Percentiles rank a stretch among this genome's conserved stretches.
Conservation (phyloP, 1,140 invertebrate genomes). For the Scaptomyza graminum region DNA sequence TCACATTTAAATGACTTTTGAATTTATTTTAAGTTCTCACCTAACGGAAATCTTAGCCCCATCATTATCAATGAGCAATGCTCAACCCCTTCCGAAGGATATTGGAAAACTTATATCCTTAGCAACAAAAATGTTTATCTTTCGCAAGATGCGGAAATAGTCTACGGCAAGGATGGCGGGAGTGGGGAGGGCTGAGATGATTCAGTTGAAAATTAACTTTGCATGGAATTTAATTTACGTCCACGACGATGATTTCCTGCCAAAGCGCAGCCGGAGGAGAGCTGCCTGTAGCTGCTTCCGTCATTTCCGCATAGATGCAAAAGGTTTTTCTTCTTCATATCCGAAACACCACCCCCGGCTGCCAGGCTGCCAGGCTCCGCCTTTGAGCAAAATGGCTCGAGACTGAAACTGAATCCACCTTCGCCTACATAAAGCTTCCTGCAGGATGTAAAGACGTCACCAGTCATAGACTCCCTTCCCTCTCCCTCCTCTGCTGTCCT, state of each 20-base stretch:
- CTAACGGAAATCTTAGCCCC: not conserved
- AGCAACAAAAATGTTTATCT: conserved; percentile 13
- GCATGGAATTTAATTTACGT: conserved; percentile 83
- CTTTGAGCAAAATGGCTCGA: conserved; percentile 2
- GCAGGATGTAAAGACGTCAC: conserved; percentile 70
- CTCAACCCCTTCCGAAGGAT: not conserved
- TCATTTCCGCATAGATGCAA: conserved; percentile 76
- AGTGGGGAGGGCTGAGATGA: not conserved
- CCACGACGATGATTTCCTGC: conserved; percentile 81
- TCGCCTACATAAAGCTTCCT: conserved; percentile 68
- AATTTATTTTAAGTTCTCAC: no score
- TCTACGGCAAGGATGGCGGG: conserved; percentile 7
- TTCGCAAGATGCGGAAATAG: conserved; percentile 49
- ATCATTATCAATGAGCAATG: no score
- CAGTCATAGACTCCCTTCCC: conserved; percentile 8
- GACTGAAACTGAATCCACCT: conserved; percentile 22
- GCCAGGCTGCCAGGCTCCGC: conserved; percentile 33
- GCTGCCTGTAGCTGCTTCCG: conserved; percentile 67
- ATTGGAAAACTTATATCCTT: conserved; percentile 37
- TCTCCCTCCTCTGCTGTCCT: not conserved
- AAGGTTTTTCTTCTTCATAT: conserved; percentile 50
- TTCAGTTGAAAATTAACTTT: conserved; percentile 70
- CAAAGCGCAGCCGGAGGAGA: conserved; percentile 60
- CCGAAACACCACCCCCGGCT: no score
- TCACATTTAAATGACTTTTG: no score